Evolutionary conservation across 2,113 vertebrate species (phyloP), one percentile per base, ranked within the genome.

Genomic region (Peucedramus taeniatus): DNA sequence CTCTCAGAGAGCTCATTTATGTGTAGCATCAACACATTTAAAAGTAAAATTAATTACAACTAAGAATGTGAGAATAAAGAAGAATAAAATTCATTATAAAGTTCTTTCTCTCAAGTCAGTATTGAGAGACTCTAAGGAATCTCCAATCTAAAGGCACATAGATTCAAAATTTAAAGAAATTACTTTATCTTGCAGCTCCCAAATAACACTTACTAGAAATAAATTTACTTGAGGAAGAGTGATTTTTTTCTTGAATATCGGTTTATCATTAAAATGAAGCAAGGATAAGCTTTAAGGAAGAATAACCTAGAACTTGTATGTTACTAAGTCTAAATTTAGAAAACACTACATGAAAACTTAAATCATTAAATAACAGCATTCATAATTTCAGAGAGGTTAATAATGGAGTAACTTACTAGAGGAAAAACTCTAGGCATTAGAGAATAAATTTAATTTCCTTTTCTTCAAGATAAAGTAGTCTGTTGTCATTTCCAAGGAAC

Each of bases 1-100:
- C 24, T 30, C 19, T 59, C 51, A 49, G 72, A 96, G 16, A 37
- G 13, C 10, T 75, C 21, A 53, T 76, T 93, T 93, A 40, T 64
- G 26, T 60, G 59, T 61, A 70, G 31, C 27, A 24, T 20, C 37
- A 90, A 39, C 18, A 49, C 18, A 90, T 88, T 93, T 93, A 42
- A 93, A 97, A 88, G 20, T 72, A 87, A 94, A 94, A 94, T 94
- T 71, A 94, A 88, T 89, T 84, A 50, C 39, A 89, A 28, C 31
- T 61, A 69, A 63, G 18, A 90, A 13, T 89, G 14, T 75, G 35
- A 95, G 42, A 85, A 76, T 65, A 89, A 85, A 82, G 51, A 59
- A 69, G 16, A 96, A 90, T 15, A 83, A 96, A 82, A 91, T 47
- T 70, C 3, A 59, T 83, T 84, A 44, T 63, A 65, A 92, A 93